These are phyloP conservation scores for Anticlea derivata DNA, from an alignment of 2,888 invertebrate genomes.

Conservation along the genomic window DNA sequence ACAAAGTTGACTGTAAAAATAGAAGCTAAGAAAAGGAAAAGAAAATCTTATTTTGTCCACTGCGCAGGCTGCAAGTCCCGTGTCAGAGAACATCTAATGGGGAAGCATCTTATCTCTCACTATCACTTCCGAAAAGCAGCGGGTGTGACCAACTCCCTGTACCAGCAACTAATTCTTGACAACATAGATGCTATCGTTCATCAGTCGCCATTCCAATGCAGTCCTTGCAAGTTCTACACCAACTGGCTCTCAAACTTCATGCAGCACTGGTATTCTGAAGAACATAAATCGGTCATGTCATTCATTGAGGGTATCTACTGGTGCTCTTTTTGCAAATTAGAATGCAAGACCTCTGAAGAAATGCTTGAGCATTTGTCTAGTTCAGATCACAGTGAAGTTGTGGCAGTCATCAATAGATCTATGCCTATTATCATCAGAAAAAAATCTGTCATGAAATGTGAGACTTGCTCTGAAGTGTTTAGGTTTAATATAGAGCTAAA, in stretches of 20 bases:
- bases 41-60: conserved; percentile 84
- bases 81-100: conserved; percentile 87
- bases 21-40: conserved; percentile 73
- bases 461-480: conserved; percentile 87
- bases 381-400: conserved; percentile 87
- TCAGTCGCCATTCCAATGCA: conserved; percentile 94
- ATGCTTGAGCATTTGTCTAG: conserved; percentile 89
- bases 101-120: conserved; percentile 93
- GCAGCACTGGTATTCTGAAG: conserved; percentile 88
- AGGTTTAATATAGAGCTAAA: conserved; percentile 90
- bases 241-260: conserved; percentile 89
- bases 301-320: conserved; percentile 85
- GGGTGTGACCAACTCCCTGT: conserved; percentile 81
- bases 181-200: conserved; percentile 91
- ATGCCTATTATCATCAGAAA: conserved; percentile 91
- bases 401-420: conserved; percentile 90
- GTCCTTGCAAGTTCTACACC: conserved; percentile 92
- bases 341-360: conserved; percentile 84
- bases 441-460: conserved; percentile 85
- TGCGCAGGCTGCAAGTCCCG: conserved; percentile 90
- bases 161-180: conserved; percentile 87
- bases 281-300: conserved; percentile 80
- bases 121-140: conserved; percentile 91
- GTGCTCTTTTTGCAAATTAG: conserved; percentile 90
- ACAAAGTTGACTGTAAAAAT: conserved; percentile 48